phyloP scores from a whole-genome alignment of 64 coral and sea anemone species.

The Porites lutea region DNA sequence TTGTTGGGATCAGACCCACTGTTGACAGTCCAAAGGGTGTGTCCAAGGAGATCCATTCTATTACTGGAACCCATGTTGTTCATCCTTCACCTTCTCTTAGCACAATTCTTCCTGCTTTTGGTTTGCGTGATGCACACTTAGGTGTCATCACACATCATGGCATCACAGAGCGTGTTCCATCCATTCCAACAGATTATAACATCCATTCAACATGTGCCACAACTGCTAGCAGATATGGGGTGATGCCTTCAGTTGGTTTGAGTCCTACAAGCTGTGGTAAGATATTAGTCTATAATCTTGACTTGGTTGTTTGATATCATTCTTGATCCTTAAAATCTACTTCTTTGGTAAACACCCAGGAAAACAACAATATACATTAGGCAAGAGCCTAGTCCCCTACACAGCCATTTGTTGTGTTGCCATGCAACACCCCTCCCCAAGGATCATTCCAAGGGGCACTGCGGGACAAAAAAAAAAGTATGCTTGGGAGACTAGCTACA shows the following conservation, averaged over 20 bases:
- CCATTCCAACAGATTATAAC: background rate
- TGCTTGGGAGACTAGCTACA: too few relatives aligned
- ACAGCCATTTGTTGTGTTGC: too few relatives aligned
- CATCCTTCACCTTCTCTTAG: background rate
- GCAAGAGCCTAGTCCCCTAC: too few relatives aligned
- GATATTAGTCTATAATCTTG: background rate
- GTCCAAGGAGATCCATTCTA: background rate
- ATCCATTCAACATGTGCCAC: background rate
- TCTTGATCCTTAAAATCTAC: background rate
- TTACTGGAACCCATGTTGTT: background rate
- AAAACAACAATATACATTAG: too few relatives aligned
- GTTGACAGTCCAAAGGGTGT: too few relatives aligned
- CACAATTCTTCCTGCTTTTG: background rate
- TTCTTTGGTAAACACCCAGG: background rate
- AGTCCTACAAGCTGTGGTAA: conserved; percentile 4
- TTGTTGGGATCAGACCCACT: too few relatives aligned
- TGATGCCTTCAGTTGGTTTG: background rate
- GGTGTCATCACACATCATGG: background rate
- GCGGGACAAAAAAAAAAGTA: too few relatives aligned
- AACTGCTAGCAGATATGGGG: background rate
- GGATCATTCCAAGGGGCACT: too few relatives aligned
- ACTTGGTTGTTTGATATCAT: background rate
- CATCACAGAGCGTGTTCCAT: background rate
- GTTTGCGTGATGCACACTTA: too few relatives aligned
- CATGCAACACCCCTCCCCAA: too few relatives aligned